Evolutionary conservation across 2,888 invertebrate genomes (phyloP).

Genomic region (Osedax frankpressi): DNA sequence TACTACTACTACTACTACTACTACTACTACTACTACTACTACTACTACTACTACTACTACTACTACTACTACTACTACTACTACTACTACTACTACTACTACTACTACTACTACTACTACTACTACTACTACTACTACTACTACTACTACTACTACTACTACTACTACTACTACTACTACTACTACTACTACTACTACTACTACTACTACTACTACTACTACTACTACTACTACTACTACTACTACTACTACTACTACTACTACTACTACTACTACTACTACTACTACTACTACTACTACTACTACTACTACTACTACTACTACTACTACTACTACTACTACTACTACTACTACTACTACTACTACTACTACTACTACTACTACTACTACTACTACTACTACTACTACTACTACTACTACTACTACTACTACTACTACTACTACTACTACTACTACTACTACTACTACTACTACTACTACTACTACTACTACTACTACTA

Average conservation of each 20-base stretch:
- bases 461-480: conserved; percentile 11
- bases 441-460: conserved; percentile 3
- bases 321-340: neutral
- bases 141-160: conserved; percentile 13
- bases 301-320: neutral
- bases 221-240: conserved; percentile 6
- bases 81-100: neutral
- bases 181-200: neutral
- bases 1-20: neutral
- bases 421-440: neutral
- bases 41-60: conserved; percentile 7
- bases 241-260: conserved; percentile 6
- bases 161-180: conserved; percentile 8
- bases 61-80: conserved; percentile 6
- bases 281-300: conserved; percentile 1
- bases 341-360: conserved; percentile 1
- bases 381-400: conserved; percentile 6
- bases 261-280: neutral
- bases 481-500: conserved; percentile 10
- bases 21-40: conserved; percentile 1
- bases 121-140: conserved; percentile 13
- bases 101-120: conserved; percentile 9
- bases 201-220: conserved; percentile 1
- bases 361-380: neutral
- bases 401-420: neutral